Evolutionary conservation across 2,797 vertebrate species (phyloP).

Genomic region (Caiman crocodilus): DNA sequence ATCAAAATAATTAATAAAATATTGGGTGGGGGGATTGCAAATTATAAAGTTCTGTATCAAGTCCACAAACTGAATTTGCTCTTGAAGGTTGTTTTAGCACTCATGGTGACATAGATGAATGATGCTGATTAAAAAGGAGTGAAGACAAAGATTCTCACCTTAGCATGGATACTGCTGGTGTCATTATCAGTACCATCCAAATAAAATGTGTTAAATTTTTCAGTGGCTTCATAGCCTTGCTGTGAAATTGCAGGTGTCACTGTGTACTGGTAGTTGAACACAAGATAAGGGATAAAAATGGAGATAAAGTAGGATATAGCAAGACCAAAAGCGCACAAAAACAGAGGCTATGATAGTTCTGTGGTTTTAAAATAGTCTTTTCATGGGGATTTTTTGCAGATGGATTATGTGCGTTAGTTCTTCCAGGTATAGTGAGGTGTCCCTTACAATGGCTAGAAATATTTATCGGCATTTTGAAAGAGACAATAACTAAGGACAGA

Average conservation of each 20-base stretch:
- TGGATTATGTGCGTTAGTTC: slow-evolving; percentile 1
- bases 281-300: slow-evolving; percentile 41
- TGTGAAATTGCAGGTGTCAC: slow-evolving; percentile 72
- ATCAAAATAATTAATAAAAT: slow-evolving; percentile 81
- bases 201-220: slow-evolving; percentile 75
- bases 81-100: slow-evolving; percentile 51
- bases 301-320: slow-evolving; percentile 16
- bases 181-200: slow-evolving; percentile 65
- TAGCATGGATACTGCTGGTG: slow-evolving; percentile 40
- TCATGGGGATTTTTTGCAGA: neutral
- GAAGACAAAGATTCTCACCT: slow-evolving; percentile 74
- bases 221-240: slow-evolving; percentile 54
- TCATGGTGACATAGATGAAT: slow-evolving; percentile 69
- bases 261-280: neutral
- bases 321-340: slow-evolving; percentile 28
- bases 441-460: neutral
- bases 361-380: slow-evolving; percentile 31
- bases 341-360: neutral
- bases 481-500: slow-evolving; percentile 16
- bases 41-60: slow-evolving; percentile 68
- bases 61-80: slow-evolving; percentile 63
- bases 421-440: neutral
- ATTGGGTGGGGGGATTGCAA: slow-evolving; percentile 56
- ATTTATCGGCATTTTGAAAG: neutral
- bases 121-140: slow-evolving; percentile 75